Base-by-base conservation (phyloP, 2,888 invertebrate genomes). In the Agriopis marginaria region DNA sequence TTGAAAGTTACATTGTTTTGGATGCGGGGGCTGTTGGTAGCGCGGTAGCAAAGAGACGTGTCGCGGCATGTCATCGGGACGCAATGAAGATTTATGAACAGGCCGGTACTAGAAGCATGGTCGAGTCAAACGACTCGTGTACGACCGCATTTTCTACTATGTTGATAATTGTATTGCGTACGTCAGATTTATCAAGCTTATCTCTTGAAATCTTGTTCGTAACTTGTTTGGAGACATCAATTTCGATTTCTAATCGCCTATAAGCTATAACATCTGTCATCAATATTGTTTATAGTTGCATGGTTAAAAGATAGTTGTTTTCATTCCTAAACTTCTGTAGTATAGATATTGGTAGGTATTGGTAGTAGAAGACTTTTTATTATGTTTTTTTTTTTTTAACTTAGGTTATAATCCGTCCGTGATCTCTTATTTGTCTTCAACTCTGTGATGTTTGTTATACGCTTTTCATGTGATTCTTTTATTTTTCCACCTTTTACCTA, bases 21-120 rank as follows among this genome's bases (percentile, higher is more conserved):
- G 75, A 74, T 68, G 72, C 82, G 70, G 70, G 71, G 62, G 70
- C 71, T 64, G 75, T 80, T 81, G 79, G 89, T 85, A 89, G 91
- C 91, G 89, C 93, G 92, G 93, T 92, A 93, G 93, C 93, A 87
- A 85, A 84, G 86, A 89, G 91, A 92, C 89, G 92, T 93, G 94
- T 93, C 93, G 93, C 88, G 91, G 92, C 90, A 86, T 93, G 94
- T 94, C 93, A 93, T 93, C 93, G 92, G 88, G 89, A 90, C 89
- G 91, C 92, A 92, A 93, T 93, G 93, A 93, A 94, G 94, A 93
- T 94, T 94, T 93, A 94, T 93, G 93, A 90, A 89, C 91, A 87
- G 86, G 82, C 88, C 86, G 86, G 88, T 87, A 87, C 88, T 83
- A 74, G 75, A 74, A 63, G 74, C 67, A 84, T 79, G 82, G 88